Evolutionary conservation across 1,140 invertebrate genomes (phyloP).

Genomic region (Dendroctonus valens): DNA sequence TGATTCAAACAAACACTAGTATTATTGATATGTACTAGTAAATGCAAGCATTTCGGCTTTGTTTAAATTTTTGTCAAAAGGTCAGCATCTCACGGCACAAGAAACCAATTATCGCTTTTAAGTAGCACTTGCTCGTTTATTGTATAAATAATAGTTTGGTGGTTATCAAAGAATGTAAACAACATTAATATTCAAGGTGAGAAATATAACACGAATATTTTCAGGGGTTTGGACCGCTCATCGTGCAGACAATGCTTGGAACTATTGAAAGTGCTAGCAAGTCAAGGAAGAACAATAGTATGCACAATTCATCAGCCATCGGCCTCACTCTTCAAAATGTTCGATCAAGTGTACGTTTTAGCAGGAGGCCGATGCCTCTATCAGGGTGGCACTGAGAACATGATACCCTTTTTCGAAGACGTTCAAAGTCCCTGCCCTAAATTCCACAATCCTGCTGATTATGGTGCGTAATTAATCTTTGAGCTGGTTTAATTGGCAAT

Average conservation of each 20-base stretch:
- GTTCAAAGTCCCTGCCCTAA: slow-evolving; percentile 82
- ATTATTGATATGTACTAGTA: too few species aligned
- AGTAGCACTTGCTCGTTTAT: too few species aligned
- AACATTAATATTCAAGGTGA: too few species aligned
- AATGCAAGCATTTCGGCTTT: too few species aligned
- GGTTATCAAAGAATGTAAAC: too few species aligned
- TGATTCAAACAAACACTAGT: too few species aligned
- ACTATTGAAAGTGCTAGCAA: slow-evolving; percentile 67
- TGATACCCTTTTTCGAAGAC: slow-evolving; percentile 80
- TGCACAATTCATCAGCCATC: slow-evolving; percentile 92
- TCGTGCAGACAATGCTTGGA: slow-evolving; percentile 86
- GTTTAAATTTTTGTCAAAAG: too few species aligned
- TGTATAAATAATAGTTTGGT: too few species aligned
- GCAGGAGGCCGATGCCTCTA: slow-evolving; percentile 84
- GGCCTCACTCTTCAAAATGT: slow-evolving; percentile 87
- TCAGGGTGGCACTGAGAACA: slow-evolving; percentile 72
- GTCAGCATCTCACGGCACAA: too few species aligned
- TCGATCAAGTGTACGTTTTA: slow-evolving; percentile 87
- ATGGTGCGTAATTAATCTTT: slow-evolving; percentile 61
- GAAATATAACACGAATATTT: background rate
- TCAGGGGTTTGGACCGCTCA: slow-evolving; percentile 88
- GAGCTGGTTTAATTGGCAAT: background rate
- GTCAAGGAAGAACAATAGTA: slow-evolving; percentile 85
- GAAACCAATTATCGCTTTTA: too few species aligned
- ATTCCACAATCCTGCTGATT: slow-evolving; percentile 95